phyloP scores from a whole-genome alignment of 1,140 invertebrate species.

The Agrypnia vestita region DNA sequence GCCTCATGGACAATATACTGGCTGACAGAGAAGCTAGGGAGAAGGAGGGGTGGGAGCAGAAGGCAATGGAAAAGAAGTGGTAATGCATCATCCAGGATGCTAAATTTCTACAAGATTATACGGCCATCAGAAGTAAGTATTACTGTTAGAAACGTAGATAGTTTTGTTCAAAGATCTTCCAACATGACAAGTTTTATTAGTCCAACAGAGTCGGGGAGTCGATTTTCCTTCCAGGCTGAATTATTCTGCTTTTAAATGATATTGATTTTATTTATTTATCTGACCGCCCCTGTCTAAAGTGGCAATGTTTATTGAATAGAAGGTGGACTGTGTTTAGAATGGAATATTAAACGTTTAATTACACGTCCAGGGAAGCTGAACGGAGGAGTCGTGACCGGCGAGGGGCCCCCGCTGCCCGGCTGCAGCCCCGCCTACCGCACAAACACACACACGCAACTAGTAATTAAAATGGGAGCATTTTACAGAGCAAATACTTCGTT shows the following conservation, averaged over 20 bases:
- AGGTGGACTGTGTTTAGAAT: constrained; percentile 11
- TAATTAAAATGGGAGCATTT: constrained; percentile 28
- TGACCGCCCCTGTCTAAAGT: background rate
- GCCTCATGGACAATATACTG: no score
- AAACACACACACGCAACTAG: background rate
- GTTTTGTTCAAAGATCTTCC: no score
- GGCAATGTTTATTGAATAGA: constrained; percentile 28
- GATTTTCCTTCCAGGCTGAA: no score
- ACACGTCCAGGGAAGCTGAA: constrained; percentile 13
- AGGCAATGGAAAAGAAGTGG: no score
- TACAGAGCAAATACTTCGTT: background rate
- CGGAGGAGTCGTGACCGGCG: constrained; percentile 18
- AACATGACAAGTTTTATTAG: no score
- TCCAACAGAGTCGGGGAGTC: no score
- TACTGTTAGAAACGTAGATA: no score
- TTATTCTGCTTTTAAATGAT: background rate
- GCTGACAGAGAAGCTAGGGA: no score
- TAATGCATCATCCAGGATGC: no score
- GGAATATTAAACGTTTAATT: constrained; percentile 30
- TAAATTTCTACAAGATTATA: no score
- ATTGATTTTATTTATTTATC: background rate
- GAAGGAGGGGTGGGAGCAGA: no score
- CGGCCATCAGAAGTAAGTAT: no score
- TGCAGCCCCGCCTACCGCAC: background rate
- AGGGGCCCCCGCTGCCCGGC: background rate